phyloP scores from a whole-genome alignment of 2,113 vertebrate species.

The Gopherus evgoodei region DNA sequence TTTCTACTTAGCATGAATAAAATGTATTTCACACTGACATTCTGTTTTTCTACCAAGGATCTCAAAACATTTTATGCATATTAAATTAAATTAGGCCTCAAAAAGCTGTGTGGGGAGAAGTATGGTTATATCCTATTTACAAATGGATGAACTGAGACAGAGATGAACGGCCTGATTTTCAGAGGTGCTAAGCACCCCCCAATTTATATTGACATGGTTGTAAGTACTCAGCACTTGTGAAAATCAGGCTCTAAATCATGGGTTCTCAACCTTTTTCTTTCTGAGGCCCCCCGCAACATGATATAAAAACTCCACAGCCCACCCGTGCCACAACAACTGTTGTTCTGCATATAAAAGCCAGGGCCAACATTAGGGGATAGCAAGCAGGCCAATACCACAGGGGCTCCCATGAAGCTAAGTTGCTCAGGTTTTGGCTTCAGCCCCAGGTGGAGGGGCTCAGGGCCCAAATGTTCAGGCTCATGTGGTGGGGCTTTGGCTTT shows the following conservation, averaged over 20 bases:
- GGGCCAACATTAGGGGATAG: no score
- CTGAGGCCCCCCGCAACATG: no score
- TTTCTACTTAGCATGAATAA: slow-evolving; percentile 25
- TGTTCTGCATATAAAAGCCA: no score
- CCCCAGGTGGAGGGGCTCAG: no score
- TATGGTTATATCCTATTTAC: slow-evolving; percentile 24
- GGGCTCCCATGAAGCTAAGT: no score
- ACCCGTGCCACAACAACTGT: no score
- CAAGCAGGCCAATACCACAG: no score
- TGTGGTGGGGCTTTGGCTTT: no score
- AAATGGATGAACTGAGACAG: slow-evolving; percentile 19
- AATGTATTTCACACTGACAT: background rate
- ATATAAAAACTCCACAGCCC: no score
- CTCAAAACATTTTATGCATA: slow-evolving; percentile 36
- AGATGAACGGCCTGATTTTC: background rate
- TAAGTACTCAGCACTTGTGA: background rate
- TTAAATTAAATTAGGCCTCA: slow-evolving; percentile 16
- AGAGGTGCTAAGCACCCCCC: background rate
- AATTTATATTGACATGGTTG: background rate
- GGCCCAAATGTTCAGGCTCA: no score
- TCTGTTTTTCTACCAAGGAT: slow-evolving; percentile 63
- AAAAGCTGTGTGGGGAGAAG: slow-evolving; percentile 8
- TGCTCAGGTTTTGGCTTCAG: no score
- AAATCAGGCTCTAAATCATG: background rate
- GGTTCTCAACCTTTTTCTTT: no score